A percentile compares a stretch with the other conserved stretches of the same genome.
These are phyloP conservation scores for Zeuzera pyrina DNA, from an alignment of 2,888 invertebrate species.

Conservation along the genomic window DNA sequence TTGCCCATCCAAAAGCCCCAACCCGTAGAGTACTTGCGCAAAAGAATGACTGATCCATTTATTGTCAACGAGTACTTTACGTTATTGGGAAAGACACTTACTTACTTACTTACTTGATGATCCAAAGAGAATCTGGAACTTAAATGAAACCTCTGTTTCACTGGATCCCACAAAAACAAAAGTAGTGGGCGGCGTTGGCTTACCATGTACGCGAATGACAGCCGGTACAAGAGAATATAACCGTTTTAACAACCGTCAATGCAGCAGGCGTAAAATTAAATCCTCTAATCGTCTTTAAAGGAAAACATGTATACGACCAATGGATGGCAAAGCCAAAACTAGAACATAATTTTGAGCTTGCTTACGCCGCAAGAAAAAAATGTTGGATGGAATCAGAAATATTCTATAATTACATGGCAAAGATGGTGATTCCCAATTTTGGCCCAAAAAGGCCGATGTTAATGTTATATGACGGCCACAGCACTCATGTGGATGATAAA, in stretches of 20 bases:
- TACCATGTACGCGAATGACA: slow-evolving; percentile 7
- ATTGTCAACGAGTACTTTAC: slow-evolving; percentile 1
- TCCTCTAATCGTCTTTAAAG: too few species aligned
- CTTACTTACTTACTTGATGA: too few species aligned
- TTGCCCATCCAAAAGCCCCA: slow-evolving; percentile 10
- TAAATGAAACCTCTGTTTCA: slow-evolving; percentile 12
- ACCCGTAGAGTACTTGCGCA: not conserved
- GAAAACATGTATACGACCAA: not conserved
- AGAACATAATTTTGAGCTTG: not conserved
- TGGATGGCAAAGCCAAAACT: not conserved
- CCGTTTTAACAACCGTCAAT: slow-evolving; percentile 15
- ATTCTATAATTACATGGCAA: not conserved
- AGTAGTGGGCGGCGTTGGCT: slow-evolving; percentile 7
- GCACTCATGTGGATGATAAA: not conserved
- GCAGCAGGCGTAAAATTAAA: too few species aligned
- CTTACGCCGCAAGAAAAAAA: not conserved
- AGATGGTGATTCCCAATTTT: not conserved
- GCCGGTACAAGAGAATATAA: slow-evolving; percentile 19
- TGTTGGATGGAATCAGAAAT: not conserved
- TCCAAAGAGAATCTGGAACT: slow-evolving; percentile 5
- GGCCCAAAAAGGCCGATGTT: not conserved
- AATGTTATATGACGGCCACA: not conserved
- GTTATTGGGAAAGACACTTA: not conserved
- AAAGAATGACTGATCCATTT: slow-evolving; percentile 2
- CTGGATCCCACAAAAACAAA: slow-evolving; percentile 12